Conservation (phyloP, 2,888 invertebrate genomes). For the Pachydiplax longipennis region DNA sequence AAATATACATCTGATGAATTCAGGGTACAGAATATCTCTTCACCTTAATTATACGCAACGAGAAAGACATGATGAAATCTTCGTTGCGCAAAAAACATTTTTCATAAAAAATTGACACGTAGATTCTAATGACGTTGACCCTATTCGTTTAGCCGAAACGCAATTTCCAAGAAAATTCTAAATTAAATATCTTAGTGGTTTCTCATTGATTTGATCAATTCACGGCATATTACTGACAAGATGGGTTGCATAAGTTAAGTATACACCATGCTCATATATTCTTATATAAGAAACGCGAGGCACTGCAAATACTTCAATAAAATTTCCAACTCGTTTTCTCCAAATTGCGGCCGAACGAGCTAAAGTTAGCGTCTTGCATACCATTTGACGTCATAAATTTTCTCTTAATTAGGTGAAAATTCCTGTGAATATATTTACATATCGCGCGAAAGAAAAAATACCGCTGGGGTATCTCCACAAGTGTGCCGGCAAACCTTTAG, state of each 20-base stretch:
- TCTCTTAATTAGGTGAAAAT: background rate
- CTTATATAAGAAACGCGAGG: background rate
- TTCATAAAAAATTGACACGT: too few species aligned
- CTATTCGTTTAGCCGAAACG: too few species aligned
- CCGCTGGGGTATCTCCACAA: background rate
- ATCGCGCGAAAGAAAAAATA: background rate
- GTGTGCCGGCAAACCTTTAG: background rate
- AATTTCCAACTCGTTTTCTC: background rate
- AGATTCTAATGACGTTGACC: too few species aligned
- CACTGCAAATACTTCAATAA: background rate
- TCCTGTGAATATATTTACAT: background rate
- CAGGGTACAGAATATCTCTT: too few species aligned
- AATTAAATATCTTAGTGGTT: too few species aligned
- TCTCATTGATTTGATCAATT: too few species aligned
- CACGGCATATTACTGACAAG: too few species aligned
- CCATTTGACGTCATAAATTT: background rate
- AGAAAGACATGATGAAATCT: too few species aligned
- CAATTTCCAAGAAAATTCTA: too few species aligned
- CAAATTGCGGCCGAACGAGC: background rate
- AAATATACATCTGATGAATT: too few species aligned
- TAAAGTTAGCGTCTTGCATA: background rate
- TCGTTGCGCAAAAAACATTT: too few species aligned
- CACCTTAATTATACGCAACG: too few species aligned
- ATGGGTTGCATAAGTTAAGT: background rate
- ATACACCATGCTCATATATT: background rate